phyloP scores from a whole-genome alignment of 2,888 invertebrate species.

The Heliconius ethilla region DNA sequence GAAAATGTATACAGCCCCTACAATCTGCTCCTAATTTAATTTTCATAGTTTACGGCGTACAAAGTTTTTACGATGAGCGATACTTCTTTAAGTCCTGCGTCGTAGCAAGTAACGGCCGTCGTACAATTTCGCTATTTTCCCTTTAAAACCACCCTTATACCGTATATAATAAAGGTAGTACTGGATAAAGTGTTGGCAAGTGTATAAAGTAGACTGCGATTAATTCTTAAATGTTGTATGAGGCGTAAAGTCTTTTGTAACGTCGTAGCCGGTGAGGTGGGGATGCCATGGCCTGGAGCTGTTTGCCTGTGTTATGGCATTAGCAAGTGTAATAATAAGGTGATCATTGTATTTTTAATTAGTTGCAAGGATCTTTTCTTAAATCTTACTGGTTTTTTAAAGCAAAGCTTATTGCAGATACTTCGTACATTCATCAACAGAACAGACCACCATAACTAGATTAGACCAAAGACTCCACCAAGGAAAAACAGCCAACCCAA shows the following conservation, averaged over 20 bases:
- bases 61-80: constrained; percentile 74
- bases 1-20: constrained; percentile 44
- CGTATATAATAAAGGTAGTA: neutral
- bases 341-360: constrained; percentile 13
- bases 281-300: constrained; percentile 29
- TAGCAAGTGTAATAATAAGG: constrained; percentile 26
- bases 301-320: constrained; percentile 34
- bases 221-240: constrained; percentile 76
- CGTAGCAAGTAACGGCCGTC: constrained; percentile 44
- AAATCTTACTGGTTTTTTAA: neutral
- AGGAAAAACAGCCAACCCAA: too few relatives aligned
- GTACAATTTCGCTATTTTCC: constrained; percentile 41
- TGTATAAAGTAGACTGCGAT: constrained; percentile 58
- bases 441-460: too few relatives aligned
- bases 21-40: constrained; percentile 63
- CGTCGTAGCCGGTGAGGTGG: constrained; percentile 43
- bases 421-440: too few relatives aligned
- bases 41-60: constrained; percentile 68
- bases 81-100: constrained; percentile 52
- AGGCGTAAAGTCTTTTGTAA: constrained; percentile 54
- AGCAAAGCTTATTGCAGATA: too few relatives aligned
- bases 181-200: constrained; percentile 2
- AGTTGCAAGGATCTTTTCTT: neutral
- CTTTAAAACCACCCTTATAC: neutral
- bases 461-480: too few relatives aligned